Percentiles rank a stretch among this genome's conserved stretches.
Evolutionary conservation across 2,888 invertebrate genomes (phyloP).

Genomic region (Drosophila rellima): DNA sequence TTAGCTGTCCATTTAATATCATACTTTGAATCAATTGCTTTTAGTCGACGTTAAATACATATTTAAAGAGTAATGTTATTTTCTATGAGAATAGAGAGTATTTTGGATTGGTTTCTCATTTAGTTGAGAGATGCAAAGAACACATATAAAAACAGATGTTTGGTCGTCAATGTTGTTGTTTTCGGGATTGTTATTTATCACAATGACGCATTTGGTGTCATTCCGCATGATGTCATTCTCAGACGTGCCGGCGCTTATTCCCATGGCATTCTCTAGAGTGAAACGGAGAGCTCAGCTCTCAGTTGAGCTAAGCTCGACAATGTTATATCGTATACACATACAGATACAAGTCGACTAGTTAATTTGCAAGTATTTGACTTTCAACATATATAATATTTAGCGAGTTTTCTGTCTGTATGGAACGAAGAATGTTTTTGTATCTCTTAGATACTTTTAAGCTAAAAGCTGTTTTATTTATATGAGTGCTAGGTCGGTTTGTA

Average conservation of each 20-base stretch:
- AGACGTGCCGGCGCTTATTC: slow-evolving; percentile 29
- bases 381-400: slow-evolving; percentile 24
- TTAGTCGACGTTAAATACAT: not conserved
- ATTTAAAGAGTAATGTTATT: not conserved
- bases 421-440: slow-evolving; percentile 12
- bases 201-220: slow-evolving; percentile 44
- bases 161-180: slow-evolving; percentile 13
- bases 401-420: slow-evolving; percentile 12
- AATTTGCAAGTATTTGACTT: slow-evolving; percentile 13
- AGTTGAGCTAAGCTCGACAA: slow-evolving; percentile 21
- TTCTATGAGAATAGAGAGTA: not conserved
- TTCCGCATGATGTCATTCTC: slow-evolving; percentile 70
- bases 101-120: not conserved
- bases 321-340: not conserved
- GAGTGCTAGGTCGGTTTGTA: slow-evolving; percentile 15
- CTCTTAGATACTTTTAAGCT: slow-evolving; percentile 6
- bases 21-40: no score
- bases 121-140: not conserved
- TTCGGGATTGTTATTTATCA: slow-evolving; percentile 20
- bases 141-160: slow-evolving; percentile 4
- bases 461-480: slow-evolving; percentile 18
- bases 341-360: slow-evolving; percentile 5
- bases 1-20: no score
- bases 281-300: slow-evolving; percentile 4
- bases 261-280: slow-evolving; percentile 26